These are phyloP conservation scores for Apamea crenata DNA, from an alignment of 2,888 invertebrate genomes.

Conservation along the genomic window DNA sequence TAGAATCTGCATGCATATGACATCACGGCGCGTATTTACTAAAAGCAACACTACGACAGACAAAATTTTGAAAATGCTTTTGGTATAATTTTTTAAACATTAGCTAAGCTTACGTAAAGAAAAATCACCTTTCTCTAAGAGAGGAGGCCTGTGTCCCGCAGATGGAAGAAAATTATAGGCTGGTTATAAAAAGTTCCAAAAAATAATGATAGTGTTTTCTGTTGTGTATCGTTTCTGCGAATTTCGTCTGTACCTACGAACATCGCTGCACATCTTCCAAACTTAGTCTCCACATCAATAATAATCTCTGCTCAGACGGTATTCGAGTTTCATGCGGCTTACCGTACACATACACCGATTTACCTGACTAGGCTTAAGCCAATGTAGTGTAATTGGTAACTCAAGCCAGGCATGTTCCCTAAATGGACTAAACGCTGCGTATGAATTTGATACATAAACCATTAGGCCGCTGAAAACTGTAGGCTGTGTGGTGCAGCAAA, in stretches of 20 bases:
- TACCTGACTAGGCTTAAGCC: constrained; percentile 60
- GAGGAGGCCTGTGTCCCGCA: too few species aligned
- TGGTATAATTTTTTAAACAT: too few species aligned
- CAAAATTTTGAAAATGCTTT: background rate
- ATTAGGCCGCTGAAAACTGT: constrained; percentile 39
- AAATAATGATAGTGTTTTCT: background rate
- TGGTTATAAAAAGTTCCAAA: background rate
- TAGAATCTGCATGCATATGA: too few species aligned
- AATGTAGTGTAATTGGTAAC: constrained; percentile 72
- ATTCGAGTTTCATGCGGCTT: constrained; percentile 58
- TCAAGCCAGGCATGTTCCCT: constrained; percentile 61
- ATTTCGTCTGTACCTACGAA: background rate
- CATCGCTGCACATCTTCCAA: background rate
- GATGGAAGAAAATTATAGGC: too few species aligned
- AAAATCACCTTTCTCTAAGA: background rate
- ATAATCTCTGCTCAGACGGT: constrained; percentile 46
- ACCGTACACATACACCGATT: constrained; percentile 44
- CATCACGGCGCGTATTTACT: too few species aligned
- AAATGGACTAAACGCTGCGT: constrained; percentile 65
- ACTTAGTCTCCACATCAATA: constrained; percentile 17
- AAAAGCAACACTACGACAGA: too few species aligned
- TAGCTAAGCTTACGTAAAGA: background rate
- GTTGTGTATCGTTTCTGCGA: background rate
- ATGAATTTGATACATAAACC: constrained; percentile 62
- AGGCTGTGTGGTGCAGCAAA: constrained; percentile 26